Percentiles rank a stretch among this genome's conserved stretches.
These are phyloP conservation scores for Megastigmus dorsalis DNA, from an alignment of 2,888 invertebrate species.

Conservation along the genomic window DNA sequence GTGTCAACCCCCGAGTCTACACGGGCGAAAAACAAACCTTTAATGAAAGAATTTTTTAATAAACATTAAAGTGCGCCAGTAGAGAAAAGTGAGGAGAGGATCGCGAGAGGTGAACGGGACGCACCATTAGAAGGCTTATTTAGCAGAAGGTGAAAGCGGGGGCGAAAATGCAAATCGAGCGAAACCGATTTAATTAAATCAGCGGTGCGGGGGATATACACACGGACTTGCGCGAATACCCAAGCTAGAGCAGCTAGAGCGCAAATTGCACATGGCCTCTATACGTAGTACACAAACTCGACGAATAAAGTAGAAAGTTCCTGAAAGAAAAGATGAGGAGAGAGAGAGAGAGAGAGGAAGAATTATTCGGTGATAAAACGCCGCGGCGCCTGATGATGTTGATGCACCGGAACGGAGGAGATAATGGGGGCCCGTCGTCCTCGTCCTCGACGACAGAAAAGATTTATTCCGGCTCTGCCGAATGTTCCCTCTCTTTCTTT, in stretches of 20 bases:
- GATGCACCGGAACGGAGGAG: slow-evolving; percentile 45
- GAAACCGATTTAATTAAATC: slow-evolving; percentile 49
- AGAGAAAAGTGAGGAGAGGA: neutral
- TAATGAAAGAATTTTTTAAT: slow-evolving; percentile 48
- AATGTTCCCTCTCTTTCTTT: neutral
- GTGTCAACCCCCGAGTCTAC: too few relatives aligned
- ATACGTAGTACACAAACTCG: neutral
- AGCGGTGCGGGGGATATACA: too few relatives aligned
- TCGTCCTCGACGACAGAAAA: too few relatives aligned
- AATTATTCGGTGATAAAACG: slow-evolving; percentile 36
- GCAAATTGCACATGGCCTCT: slow-evolving; percentile 22
- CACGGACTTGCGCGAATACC: too few relatives aligned
- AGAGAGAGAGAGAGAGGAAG: slow-evolving; percentile 2
- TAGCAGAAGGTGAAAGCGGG: neutral
- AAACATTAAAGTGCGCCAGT: slow-evolving; percentile 39
- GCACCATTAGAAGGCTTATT: slow-evolving; percentile 8
- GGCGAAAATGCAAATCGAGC: slow-evolving; percentile 44
- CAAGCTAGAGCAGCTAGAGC: too few relatives aligned
- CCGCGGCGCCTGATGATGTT: slow-evolving; percentile 36
- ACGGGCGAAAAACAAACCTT: too few relatives aligned
- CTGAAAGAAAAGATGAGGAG: neutral
- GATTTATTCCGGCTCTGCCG: slow-evolving; percentile 42
- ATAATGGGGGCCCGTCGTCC: slow-evolving; percentile 39
- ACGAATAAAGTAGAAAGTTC: neutral
- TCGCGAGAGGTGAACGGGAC: too few relatives aligned